Evolutionary conservation across 1,140 invertebrate species (phyloP), one percentile per base, ranked within the genome.

Genomic region (Oncopodura yosiiana): DNA sequence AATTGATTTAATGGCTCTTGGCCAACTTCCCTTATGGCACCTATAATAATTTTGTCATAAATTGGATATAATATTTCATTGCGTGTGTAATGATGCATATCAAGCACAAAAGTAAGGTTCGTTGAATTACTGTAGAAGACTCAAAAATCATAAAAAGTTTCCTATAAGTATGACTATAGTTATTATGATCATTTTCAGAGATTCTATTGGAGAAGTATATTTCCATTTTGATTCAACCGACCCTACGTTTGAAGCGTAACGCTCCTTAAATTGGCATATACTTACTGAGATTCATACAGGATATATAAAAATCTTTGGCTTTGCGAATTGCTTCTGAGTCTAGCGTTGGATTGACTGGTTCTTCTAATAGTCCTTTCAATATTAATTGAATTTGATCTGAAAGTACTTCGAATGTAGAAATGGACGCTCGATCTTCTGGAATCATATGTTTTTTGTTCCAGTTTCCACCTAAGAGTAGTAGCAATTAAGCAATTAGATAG

Each of bases 361-460:
- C 82, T 68, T 87, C 82, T 11, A 88, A 69, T 1, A 88, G 72
- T 32, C 79, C 77, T 73, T 87, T 89, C 2, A 94, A 70, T 34
- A 86, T 84, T 32, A 90, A 74, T 71, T 92, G 86, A 38, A 92
- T 74, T 64, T 91, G 83, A 69, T 92, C 87, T 2, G 86, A 82
- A 50, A 93, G 75, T 12, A 87, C 84, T 72, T 92, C 87, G 66
- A 94, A 93, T 0, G 87, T 91, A 65, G 82, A 87, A 45, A 89
- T 87, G 16, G 83, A 87, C 58, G 86, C 82, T 61, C 81, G 76
- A 66, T 93, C 89, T 66, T 92, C 89, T 0, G 90, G 89, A 63
- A 94, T 93, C 3, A 86, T 75, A 73, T 94, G 86, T 52, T 82
- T 78, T 64, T 81, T 82, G 68, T 93, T 92, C 88, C 89, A 94